A percentile compares a stretch with the other conserved stretches of the same genome.
Conservation (phyloP, 2,113 vertebrate species). For the Sapayoa aenigma region DNA sequence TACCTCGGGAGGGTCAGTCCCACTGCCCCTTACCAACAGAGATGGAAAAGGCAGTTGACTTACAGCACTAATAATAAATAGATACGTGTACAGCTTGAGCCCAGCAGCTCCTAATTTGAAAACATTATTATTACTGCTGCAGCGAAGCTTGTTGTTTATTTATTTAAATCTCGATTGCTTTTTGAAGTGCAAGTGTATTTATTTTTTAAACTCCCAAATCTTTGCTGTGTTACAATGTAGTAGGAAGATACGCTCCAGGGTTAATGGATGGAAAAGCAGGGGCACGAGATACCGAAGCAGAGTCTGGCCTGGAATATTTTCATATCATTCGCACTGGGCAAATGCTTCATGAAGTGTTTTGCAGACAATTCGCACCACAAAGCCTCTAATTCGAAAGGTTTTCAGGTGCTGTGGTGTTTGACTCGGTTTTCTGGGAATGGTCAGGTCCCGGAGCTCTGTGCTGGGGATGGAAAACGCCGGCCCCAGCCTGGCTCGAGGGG, state of each 20-base stretch:
- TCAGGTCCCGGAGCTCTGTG: accelerated
- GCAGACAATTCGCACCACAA: accelerated
- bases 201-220: not conserved
- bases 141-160: not conserved
- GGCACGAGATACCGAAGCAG: not conserved
- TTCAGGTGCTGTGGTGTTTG: not conserved
- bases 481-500: not conserved
- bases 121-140: not conserved
- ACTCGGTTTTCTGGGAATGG: not conserved
- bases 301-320: not conserved
- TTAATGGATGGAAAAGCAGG: not conserved
- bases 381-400: not conserved
- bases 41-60: not conserved
- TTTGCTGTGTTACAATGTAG: accelerated
- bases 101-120: not conserved
- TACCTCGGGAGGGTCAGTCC: not conserved
- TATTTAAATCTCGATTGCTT: not conserved
- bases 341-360: not conserved
- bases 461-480: not conserved
- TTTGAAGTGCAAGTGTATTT: not conserved
- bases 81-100: not conserved
- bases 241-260: not conserved
- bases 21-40: not conserved
- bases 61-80: not conserved
- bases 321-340: accelerated